Conservation (phyloP, 2,888 invertebrate genomes). For the Sphaeridia pumilis region DNA sequence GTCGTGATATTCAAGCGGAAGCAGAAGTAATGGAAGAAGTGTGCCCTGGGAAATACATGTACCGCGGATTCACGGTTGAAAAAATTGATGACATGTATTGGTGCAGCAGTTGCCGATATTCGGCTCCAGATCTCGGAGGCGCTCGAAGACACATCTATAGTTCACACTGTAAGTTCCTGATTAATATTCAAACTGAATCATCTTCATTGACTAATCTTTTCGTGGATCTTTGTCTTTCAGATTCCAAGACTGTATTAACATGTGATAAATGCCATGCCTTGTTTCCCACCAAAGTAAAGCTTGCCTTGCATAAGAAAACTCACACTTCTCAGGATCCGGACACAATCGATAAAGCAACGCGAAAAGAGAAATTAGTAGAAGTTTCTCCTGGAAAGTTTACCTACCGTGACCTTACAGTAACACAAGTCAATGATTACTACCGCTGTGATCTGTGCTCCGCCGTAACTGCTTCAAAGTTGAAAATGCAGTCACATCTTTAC, state of each 20-base stretch:
- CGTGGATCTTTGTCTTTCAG: not conserved
- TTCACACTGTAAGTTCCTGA: not conserved
- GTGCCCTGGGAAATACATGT: not conserved
- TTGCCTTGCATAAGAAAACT: not conserved
- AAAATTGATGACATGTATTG: not conserved
- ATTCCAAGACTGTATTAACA: not conserved
- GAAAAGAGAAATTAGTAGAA: not conserved
- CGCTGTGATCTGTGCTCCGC: not conserved
- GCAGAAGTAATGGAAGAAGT: conserved; percentile 2
- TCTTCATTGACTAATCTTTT: no score
- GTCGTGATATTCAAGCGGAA: not conserved
- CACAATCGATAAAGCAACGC: not conserved
- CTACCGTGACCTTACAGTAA: not conserved
- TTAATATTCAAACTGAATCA: not conserved
- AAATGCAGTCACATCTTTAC: not conserved
- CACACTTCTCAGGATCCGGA: not conserved
- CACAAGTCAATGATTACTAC: not conserved
- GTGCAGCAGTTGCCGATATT: not conserved
- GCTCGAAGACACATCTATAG: not conserved
- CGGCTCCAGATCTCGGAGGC: not conserved
- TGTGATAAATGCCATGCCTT: not conserved
- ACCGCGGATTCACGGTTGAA: not conserved
- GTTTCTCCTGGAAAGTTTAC: not conserved
- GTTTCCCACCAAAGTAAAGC: not conserved
- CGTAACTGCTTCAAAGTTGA: not conserved